A percentile compares a stretch with the other conserved stretches of the same genome.
Evolutionary conservation across 2,797 vertebrate species (phyloP).

Genomic region (Tolypeutes matacus): DNA sequence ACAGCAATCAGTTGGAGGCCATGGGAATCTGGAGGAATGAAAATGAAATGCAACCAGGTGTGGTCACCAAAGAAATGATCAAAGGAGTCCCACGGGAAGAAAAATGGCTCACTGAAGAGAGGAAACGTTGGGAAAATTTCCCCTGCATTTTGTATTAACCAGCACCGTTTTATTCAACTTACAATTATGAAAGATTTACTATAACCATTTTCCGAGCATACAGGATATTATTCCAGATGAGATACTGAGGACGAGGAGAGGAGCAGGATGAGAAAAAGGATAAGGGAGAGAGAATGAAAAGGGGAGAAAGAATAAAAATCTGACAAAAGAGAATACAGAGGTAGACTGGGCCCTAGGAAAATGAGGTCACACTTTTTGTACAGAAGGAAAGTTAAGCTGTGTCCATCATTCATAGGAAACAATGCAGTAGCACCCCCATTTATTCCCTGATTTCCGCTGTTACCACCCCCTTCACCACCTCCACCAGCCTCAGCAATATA

Average conservation of each 20-base stretch:
- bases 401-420: not conserved
- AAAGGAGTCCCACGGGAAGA: not conserved
- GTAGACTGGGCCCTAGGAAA: too few species aligned
- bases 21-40: not conserved
- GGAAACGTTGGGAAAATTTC: not conserved
- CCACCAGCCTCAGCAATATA: slow-evolving; percentile 72
- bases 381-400: slow-evolving; percentile 70
- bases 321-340: not conserved
- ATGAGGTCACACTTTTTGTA: not conserved
- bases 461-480: not conserved
- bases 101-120: slow-evolving; percentile 39
- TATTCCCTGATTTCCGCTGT: not conserved
- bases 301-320: not conserved
- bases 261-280: not conserved
- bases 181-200: not conserved
- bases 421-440: not conserved
- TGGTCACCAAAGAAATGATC: not conserved
- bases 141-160: not conserved
- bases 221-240: not conserved
- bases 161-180: not conserved
- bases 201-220: not conserved
- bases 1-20: not conserved
- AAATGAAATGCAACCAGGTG: slow-evolving; percentile 16
- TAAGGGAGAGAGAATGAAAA: not conserved
- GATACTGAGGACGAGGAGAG: not conserved